Evolutionary conservation across 64 coral and sea anemone genomes (phyloP).

Genomic region (Porites australiensis): DNA sequence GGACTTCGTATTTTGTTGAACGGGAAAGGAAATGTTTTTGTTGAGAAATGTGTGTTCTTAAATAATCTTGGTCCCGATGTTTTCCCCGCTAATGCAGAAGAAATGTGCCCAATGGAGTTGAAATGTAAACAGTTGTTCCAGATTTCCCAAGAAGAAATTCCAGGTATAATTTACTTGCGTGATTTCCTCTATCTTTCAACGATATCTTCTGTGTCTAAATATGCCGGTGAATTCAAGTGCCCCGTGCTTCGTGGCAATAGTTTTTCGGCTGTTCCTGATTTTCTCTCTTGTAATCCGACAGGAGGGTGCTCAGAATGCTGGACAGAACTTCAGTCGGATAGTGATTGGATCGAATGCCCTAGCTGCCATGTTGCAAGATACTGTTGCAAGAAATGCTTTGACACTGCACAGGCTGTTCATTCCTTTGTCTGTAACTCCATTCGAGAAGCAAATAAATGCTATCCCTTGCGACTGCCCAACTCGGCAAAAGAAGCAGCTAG

Average conservation of each 20-base stretch:
- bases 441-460: not conserved
- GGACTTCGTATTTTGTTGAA: not conserved
- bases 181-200: not conserved
- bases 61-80: not conserved
- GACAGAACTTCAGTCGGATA: not conserved
- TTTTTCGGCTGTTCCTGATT: not conserved
- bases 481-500: not conserved
- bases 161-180: no score
- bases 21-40: not conserved
- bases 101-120: not conserved
- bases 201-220: no score
- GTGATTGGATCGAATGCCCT: not conserved
- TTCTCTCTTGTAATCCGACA: not conserved
- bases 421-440: not conserved
- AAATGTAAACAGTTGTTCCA: not conserved
- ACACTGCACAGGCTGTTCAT: not conserved
- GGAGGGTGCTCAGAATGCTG: not conserved
- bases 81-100: not conserved
- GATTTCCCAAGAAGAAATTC: no score
- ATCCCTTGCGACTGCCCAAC: not conserved
- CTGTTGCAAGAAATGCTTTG: not conserved
- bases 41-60: not conserved
- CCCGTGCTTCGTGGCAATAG: not conserved
- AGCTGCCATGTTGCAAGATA: not conserved
- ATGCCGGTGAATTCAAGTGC: not conserved